phyloP scores from a whole-genome alignment of 2,888 invertebrate species.

The Drosophila buzzatii region DNA sequence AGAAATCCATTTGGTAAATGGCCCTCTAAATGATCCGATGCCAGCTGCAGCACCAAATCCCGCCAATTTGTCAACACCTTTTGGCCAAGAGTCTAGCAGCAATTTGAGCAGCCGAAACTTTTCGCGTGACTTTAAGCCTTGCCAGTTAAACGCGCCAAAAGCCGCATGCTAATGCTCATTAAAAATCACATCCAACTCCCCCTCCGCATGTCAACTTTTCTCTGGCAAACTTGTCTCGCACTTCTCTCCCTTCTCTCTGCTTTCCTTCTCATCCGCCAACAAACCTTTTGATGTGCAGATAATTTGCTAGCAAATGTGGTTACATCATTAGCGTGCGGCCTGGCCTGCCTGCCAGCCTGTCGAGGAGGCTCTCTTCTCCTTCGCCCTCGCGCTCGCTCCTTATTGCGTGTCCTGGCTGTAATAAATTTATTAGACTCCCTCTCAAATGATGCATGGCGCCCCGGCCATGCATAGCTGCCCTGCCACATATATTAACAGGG shows the following conservation, averaged over 20 bases:
- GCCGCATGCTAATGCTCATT: constrained; percentile 72
- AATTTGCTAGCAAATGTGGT: constrained; percentile 82
- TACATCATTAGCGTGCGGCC: constrained; percentile 76
- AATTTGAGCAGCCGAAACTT: constrained; percentile 16
- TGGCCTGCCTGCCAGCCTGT: constrained; percentile 12
- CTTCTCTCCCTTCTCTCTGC: not conserved
- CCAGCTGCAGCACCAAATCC: constrained; percentile 52
- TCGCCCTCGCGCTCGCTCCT: no score
- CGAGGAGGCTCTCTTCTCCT: not conserved
- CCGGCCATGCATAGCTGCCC: constrained; percentile 37
- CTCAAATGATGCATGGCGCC: constrained; percentile 71
- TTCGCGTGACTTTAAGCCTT: constrained; percentile 12
- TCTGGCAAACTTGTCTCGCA: not conserved
- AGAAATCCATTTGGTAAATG: constrained; percentile 72
- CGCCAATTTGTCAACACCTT: constrained; percentile 64
- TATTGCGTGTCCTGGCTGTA: constrained; percentile 55
- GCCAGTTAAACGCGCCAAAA: constrained; percentile 35
- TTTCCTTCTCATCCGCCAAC: not conserved
- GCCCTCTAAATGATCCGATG: constrained; percentile 46
- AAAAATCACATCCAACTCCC: constrained; percentile 62
- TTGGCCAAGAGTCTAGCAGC: constrained; percentile 2
- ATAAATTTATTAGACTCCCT: constrained; percentile 74
- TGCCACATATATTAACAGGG: constrained; percentile 48
- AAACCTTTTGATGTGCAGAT: constrained; percentile 69
- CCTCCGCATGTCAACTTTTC: constrained; percentile 20